Evolutionary conservation across 1,140 invertebrate genomes (phyloP).

Genomic region (Samia ricini): DNA sequence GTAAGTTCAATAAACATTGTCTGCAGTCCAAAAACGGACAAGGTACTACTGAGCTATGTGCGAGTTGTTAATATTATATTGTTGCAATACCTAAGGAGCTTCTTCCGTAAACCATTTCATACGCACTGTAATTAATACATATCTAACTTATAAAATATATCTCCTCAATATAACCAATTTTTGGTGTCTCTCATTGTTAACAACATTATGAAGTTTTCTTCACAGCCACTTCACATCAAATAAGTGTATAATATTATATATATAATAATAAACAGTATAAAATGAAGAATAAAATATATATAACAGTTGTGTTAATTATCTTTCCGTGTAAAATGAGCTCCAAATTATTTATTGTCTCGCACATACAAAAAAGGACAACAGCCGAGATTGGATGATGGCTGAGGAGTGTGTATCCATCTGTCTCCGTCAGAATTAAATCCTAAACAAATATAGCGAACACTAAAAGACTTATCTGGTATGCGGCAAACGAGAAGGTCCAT

Average conservation of each 20-base stretch:
- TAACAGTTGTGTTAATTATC: slow-evolving; percentile 22
- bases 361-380: slow-evolving; percentile 58
- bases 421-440: background rate
- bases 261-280: slow-evolving; percentile 34
- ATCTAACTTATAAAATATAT: slow-evolving; percentile 53
- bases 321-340: slow-evolving; percentile 35
- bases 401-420: background rate
- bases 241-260: slow-evolving; percentile 26
- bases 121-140: slow-evolving; percentile 42
- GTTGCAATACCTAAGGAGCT: slow-evolving; percentile 45
- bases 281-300: slow-evolving; percentile 26
- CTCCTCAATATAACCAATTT: slow-evolving; percentile 56
- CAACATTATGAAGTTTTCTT: slow-evolving; percentile 55
- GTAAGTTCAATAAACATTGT: slow-evolving; percentile 58
- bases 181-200: slow-evolving; percentile 54
- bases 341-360: slow-evolving; percentile 70
- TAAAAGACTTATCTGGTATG: slow-evolving; percentile 19
- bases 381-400: slow-evolving; percentile 22
- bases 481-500: background rate
- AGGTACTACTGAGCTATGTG: slow-evolving; percentile 69
- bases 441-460: background rate
- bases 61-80: slow-evolving; percentile 43
- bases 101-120: slow-evolving; percentile 32
- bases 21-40: slow-evolving; percentile 59
- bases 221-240: slow-evolving; percentile 66